Evolutionary conservation across 2,888 invertebrate genomes (phyloP).

Genomic region (Melanchra persicariae): DNA sequence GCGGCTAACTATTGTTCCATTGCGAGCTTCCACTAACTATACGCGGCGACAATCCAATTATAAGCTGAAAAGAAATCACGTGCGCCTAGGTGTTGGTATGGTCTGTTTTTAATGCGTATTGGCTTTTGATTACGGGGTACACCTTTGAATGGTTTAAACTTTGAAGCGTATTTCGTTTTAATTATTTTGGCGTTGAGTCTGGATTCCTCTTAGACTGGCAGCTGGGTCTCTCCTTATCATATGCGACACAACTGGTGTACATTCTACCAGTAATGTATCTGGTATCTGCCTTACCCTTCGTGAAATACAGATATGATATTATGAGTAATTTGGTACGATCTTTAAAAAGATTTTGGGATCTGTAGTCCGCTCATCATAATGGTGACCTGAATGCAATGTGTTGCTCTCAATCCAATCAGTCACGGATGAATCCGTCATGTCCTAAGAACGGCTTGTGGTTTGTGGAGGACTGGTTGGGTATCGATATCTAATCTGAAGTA

Average conservation of each 20-base stretch:
- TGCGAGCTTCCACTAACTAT: slow-evolving; percentile 39
- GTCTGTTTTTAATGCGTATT: slow-evolving; percentile 27
- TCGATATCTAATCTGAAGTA: neutral
- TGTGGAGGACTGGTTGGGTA: neutral
- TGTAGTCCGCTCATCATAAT: neutral
- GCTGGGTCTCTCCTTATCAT: neutral
- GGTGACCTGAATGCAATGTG: neutral
- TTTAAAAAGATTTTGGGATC: too few species aligned
- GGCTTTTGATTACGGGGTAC: neutral
- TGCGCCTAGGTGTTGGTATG: slow-evolving; percentile 5
- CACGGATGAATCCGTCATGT: neutral
- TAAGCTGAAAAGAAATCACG: slow-evolving; percentile 54
- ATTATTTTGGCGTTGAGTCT: neutral
- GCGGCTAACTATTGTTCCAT: slow-evolving; percentile 63
- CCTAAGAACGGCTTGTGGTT: neutral
- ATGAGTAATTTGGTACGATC: too few species aligned
- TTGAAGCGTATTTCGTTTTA: neutral
- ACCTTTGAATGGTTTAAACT: neutral
- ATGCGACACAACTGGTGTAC: neutral
- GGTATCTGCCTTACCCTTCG: neutral
- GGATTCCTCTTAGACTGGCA: neutral
- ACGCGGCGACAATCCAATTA: slow-evolving; percentile 57
- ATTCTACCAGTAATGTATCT: too few species aligned
- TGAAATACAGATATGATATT: neutral
- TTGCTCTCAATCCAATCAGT: neutral